phyloP scores from a whole-genome alignment of 2,797 vertebrate genomes.

The Myripristis jacobus region DNA sequence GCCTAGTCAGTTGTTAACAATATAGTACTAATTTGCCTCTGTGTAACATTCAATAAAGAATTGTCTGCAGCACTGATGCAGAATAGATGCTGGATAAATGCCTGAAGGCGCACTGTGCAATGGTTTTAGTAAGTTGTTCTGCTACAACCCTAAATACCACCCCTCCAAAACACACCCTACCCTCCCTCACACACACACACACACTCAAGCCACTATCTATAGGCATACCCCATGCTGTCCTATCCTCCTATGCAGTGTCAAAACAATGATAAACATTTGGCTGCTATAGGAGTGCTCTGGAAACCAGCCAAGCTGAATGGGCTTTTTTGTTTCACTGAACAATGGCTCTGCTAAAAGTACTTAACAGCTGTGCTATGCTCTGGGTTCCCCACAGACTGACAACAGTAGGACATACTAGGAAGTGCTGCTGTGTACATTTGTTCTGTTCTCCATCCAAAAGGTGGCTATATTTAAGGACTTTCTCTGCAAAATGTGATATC shows the following conservation, averaged over 20 bases:
- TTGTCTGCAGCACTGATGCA: slow-evolving; percentile 32
- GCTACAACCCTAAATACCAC: neutral
- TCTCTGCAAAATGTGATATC: slow-evolving; percentile 32
- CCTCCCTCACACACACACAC: neutral
- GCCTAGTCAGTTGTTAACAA: slow-evolving; percentile 38
- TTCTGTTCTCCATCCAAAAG: slow-evolving; percentile 65
- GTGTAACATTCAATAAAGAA: neutral
- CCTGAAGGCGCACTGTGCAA: slow-evolving; percentile 12
- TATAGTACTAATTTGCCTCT: slow-evolving; percentile 49
- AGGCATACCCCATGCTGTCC: slow-evolving; percentile 78
- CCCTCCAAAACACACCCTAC: neutral
- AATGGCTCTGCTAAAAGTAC: slow-evolving; percentile 81
- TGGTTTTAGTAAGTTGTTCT: neutral
- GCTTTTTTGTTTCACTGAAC: slow-evolving; percentile 83
- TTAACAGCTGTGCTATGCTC: slow-evolving; percentile 81
- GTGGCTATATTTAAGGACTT: slow-evolving; percentile 48
- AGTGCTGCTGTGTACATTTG: slow-evolving; percentile 72
- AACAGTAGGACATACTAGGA: slow-evolving; percentile 65
- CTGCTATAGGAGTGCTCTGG: slow-evolving; percentile 79
- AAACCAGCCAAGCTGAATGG: slow-evolving; percentile 82
- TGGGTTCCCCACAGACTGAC: slow-evolving; percentile 71
- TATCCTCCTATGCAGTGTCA: slow-evolving; percentile 78
- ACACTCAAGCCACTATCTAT: slow-evolving; percentile 64
- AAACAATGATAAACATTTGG: slow-evolving; percentile 86
- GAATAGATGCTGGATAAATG: neutral